Conservation (phyloP, 1,140 invertebrate species). For the Phocides pigmalion region DNA sequence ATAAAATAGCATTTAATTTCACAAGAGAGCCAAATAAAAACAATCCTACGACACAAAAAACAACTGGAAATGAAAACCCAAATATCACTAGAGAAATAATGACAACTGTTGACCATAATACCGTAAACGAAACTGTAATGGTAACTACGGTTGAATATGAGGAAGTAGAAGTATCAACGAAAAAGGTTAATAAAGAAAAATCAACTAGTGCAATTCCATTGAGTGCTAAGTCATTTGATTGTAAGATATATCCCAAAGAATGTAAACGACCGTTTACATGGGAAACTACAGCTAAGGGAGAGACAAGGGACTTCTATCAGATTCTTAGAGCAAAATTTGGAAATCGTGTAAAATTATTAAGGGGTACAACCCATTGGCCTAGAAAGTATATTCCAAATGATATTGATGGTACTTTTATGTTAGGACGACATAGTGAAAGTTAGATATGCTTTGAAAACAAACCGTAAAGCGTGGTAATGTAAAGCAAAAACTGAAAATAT, state of each 20-base stretch:
- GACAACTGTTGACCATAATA: no score
- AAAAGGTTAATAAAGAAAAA: no score
- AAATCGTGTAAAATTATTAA: constrained; percentile 45
- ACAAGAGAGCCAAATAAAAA: no score
- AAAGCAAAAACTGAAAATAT: no score
- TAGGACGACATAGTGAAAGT: constrained; percentile 47
- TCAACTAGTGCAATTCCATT: constrained; percentile 1
- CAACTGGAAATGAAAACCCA: no score
- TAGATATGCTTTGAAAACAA: not conserved
- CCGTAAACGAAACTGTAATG: no score
- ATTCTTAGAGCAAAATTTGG: constrained; percentile 61
- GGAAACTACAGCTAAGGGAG: constrained; percentile 67
- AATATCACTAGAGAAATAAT: no score
- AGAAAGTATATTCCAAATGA: constrained; percentile 6
- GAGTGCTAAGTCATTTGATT: not conserved
- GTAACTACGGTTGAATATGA: no score
- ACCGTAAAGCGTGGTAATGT: not conserved
- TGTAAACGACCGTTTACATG: constrained; percentile 62
- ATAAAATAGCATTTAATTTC: no score
- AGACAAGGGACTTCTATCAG: constrained; percentile 69
- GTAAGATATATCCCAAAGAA: constrained; percentile 46
- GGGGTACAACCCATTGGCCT: constrained; percentile 58
- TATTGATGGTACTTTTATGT: constrained; percentile 13
- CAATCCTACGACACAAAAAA: no score
- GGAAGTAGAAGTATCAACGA: no score